Conservation (phyloP, 2,797 vertebrate species). For the Diceros bicornis region DNA sequence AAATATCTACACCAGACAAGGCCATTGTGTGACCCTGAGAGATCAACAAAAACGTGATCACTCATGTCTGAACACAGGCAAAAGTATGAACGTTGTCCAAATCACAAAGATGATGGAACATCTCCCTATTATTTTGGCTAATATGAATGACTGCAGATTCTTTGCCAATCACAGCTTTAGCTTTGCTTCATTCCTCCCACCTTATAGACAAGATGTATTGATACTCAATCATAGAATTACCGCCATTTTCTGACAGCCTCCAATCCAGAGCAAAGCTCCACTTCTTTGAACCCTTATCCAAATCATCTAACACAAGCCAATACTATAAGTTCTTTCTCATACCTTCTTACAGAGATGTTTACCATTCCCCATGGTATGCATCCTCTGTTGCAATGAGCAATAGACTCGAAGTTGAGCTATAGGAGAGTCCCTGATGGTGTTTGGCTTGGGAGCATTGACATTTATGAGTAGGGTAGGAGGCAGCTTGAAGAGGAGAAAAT, state of each 20-base stretch:
- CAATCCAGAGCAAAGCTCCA: slow-evolving; percentile 29
- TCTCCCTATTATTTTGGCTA: not conserved
- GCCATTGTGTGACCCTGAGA: not conserved
- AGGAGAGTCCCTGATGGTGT: not conserved
- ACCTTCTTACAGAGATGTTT: not conserved
- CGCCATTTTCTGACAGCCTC: not conserved
- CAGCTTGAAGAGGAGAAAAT: not conserved
- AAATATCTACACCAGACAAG: slow-evolving; percentile 20
- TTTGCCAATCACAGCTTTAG: not conserved
- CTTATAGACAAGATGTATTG: not conserved
- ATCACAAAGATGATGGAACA: not conserved
- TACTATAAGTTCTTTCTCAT: not conserved
- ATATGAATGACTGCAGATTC: not conserved
- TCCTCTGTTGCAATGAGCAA: not conserved
- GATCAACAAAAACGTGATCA: not conserved
- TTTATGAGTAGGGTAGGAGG: not conserved
- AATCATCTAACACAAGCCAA: not conserved
- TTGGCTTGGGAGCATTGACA: not conserved
- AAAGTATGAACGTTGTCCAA: not conserved
- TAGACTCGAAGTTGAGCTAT: not conserved
- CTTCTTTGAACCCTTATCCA: not conserved
- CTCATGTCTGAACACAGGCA: not conserved
- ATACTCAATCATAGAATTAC: not conserved
- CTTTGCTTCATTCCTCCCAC: slow-evolving; percentile 5
- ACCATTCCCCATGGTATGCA: not conserved